Evolutionary conservation across 2,113 vertebrate species (phyloP).

Genomic region (Okapia johnstoni): DNA sequence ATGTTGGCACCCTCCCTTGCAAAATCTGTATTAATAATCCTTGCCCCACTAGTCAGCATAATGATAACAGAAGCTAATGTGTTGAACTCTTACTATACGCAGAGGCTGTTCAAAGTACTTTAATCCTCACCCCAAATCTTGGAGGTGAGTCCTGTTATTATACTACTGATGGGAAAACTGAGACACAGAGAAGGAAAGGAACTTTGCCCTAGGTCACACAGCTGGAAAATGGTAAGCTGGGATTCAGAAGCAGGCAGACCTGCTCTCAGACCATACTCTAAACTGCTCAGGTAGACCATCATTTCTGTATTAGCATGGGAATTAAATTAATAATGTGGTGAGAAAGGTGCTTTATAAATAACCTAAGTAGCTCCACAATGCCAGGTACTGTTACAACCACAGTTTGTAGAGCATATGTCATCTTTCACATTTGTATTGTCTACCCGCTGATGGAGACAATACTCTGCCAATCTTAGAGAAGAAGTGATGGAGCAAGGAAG

Average conservation of each 20-base stretch:
- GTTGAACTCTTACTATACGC: too few relatives aligned
- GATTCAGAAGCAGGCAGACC: neutral
- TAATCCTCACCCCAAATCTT: neutral
- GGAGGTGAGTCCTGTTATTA: neutral
- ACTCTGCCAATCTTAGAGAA: neutral
- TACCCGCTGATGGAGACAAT: fast-evolving
- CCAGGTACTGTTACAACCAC: fast-evolving
- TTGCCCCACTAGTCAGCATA: neutral
- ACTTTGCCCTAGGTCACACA: neutral
- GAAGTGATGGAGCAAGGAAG: neutral
- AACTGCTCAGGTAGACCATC: fast-evolving
- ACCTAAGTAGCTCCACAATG: neutral
- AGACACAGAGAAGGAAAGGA: neutral
- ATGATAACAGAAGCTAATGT: neutral
- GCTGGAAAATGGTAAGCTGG: neutral
- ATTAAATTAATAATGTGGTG: fast-evolving
- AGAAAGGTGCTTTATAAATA: neutral
- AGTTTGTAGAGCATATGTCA: fast-evolving
- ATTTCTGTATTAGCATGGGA: neutral
- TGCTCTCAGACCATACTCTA: neutral
- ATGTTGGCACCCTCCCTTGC: too few relatives aligned
- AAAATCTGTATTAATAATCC: neutral
- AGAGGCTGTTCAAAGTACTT: neutral
- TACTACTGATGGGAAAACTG: neutral
- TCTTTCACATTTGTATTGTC: neutral